Base-by-base conservation (phyloP, 2,888 invertebrate species). In the Tachina fera region DNA sequence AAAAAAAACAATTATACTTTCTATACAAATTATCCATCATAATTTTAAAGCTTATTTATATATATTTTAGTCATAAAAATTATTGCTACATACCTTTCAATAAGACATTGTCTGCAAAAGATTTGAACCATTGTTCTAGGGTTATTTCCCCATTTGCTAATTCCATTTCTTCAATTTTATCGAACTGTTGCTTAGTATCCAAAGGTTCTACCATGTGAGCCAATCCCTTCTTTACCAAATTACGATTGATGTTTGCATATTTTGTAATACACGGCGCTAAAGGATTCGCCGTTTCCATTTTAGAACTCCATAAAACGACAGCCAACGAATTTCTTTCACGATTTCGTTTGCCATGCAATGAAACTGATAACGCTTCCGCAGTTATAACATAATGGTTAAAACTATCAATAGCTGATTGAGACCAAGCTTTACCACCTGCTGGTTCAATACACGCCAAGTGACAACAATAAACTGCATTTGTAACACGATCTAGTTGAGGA, bases 381-480 rank as follows among this genome's bases (percentile, higher is more conserved):
- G 92, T 93, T 1, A 92, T 92, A 2, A 95, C 90, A 3, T 95
- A 92, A 14, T 94, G 94, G 61, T 93, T 93, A 1, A 96, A 93
- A 87, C 93, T 94, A 86, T 95, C 94, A 43, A 94, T 94, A 0
- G 96, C 88, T 4, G 90, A 88, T 11, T 86, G 76, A 0, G 91
- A 89, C 93, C 92, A 92, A 1, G 60, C 76, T 49, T 79, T 72
- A 9, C 94, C 93, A 0, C 96, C 95, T 0, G 96, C 96, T 0
- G 97, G 96, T 39, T 93, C 92, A 11, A 97, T 94, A 22, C 96
- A 96, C 1, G 94, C 94, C 70, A 97, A 90, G 90, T 96, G 95
- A 86, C 97, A 96, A 87, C 94, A 94, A 31, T 95, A 93, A 0
- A 95, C 95, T 0, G 95, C 94, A 82, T 95, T 94, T 0, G 94